phyloP scores from a whole-genome alignment of 2,888 invertebrate species.

The Sturmia bella region DNA sequence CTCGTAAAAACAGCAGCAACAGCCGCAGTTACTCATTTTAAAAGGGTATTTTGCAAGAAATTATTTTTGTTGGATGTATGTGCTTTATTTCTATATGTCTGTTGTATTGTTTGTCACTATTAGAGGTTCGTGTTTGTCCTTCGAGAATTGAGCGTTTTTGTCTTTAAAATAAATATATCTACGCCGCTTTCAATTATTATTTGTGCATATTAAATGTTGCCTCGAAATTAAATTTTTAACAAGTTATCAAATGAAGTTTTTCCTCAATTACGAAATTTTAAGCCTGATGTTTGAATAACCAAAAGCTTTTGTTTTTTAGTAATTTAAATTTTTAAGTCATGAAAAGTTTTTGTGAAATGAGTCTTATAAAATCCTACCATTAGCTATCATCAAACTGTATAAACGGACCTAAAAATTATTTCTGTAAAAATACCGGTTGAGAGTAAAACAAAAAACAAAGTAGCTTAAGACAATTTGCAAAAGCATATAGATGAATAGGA shows the following conservation, averaged over 20 bases:
- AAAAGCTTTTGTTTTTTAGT: too few relatives aligned
- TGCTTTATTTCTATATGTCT: conserved; percentile 1
- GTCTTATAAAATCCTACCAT: too few relatives aligned
- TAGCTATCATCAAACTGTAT: too few relatives aligned
- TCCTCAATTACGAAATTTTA: too few relatives aligned
- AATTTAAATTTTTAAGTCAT: too few relatives aligned
- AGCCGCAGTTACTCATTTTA: conserved; percentile 23
- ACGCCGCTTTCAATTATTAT: conserved; percentile 16
- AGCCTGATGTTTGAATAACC: too few relatives aligned
- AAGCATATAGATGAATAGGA: too few relatives aligned
- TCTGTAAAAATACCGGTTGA: too few relatives aligned
- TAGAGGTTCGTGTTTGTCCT: conserved; percentile 42
- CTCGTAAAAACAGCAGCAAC: conserved; percentile 26
- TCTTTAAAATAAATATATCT: conserved; percentile 23
- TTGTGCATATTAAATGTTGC: conserved; percentile 14
- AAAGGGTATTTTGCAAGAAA: conserved; percentile 54
- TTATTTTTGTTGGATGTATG: conserved; percentile 34
- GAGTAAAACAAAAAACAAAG: too few relatives aligned
- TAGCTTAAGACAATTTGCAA: too few relatives aligned
- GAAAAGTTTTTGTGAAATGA: too few relatives aligned
- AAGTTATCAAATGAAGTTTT: conserved; percentile 19
- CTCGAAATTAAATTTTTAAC: conserved; percentile 36
- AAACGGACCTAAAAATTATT: too few relatives aligned
- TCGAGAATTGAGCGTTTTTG: conserved; percentile 38
- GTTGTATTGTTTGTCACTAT: conserved; percentile 26